Evolutionary conservation across 2,797 vertebrate genomes (phyloP), one percentile per base, ranked within the genome.

Genomic region (Micrastur ruficollis): DNA sequence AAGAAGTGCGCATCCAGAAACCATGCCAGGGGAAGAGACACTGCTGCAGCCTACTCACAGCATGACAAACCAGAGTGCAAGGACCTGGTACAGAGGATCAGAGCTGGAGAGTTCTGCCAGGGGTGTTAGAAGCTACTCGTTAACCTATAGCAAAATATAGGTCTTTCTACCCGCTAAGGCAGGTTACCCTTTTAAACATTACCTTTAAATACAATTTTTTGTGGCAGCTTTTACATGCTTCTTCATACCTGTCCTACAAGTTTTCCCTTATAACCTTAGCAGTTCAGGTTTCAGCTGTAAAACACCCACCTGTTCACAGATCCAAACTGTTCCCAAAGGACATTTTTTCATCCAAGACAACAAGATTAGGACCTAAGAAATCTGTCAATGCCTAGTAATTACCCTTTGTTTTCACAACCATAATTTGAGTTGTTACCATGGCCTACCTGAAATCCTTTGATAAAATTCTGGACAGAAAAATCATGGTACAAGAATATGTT

Each of bases 401-500:
- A 75, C 1, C 4, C n/a, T 56, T 56, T 76, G 53, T 56, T 81
- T 87, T 49, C 55, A 88, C 22, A 74, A 85, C 1, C 36, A 17
- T 34, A 56, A 55, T 23, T 40, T n/a, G 17, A 86, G 36, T 71
- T 71, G 19, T 82, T 68, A 74, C 5, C 6, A 19, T 1, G 88
- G 70, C 97, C 98, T 97, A 99, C 99, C 99, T 99, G 99, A 91
- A 99, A 95, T 86, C 99, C 99, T 98, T 99, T 99, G 96, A 99
- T 98, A 97, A 99, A 99, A 95, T 99, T 99, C 81, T 98, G 98
- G 79, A 99, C 99, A 78, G 99, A 99, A 98, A 99, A 99, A 94
- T 99, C 99, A 62, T 99, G 99, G 96, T 99, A 99, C 70, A 99
- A 98, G 98, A 99, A 99, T 95, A 99, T 98, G 95, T 99, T 99